Evolutionary conservation across 2,888 invertebrate species (phyloP).

Genomic region (Drosophila suboccidentalis): DNA sequence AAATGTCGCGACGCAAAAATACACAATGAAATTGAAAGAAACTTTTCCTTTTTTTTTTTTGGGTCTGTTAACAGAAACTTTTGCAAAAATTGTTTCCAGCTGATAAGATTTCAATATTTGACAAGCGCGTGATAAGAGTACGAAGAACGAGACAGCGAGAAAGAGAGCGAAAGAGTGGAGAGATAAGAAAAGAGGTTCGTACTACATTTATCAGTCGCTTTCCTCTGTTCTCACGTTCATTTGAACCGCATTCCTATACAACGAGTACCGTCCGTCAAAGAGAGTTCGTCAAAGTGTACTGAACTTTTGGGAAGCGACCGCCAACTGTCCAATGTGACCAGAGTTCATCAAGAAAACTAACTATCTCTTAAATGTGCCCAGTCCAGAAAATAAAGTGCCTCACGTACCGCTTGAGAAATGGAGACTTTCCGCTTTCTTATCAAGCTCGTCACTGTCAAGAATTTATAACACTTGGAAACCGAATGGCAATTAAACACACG

Average conservation of each 20-base stretch:
- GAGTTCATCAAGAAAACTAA: not conserved
- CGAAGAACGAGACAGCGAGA: not conserved
- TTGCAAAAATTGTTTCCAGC: conserved; percentile 32
- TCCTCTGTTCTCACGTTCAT: conserved; percentile 12
- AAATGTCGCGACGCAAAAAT: conserved; percentile 47
- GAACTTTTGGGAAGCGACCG: conserved; percentile 11
- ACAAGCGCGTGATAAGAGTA: conserved; percentile 47
- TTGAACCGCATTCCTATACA: conserved; percentile 8
- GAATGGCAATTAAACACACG: conserved; percentile 17
- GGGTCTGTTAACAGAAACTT: conserved; percentile 15
- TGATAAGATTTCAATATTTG: conserved; percentile 57
- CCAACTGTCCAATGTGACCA: conserved; percentile 40
- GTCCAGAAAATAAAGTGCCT: not conserved
- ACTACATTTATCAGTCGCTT: conserved; percentile 21
- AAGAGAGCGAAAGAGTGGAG: conserved; percentile 6
- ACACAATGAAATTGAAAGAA: conserved; percentile 51
- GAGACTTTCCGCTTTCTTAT: not conserved
- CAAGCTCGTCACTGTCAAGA: conserved; percentile 3
- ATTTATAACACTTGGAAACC: conserved; percentile 13
- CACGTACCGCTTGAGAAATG: conserved; percentile 13
- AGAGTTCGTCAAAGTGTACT: conserved; percentile 43
- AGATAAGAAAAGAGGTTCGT: conserved; percentile 27
- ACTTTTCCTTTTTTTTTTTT: conserved; percentile 11
- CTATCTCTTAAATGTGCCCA: conserved; percentile 18
- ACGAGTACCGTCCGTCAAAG: conserved; percentile 24